A percentile compares a stretch with the other conserved stretches of the same genome.
Conservation (phyloP, 2,888 invertebrate species). For the Electrophaes corylata region DNA sequence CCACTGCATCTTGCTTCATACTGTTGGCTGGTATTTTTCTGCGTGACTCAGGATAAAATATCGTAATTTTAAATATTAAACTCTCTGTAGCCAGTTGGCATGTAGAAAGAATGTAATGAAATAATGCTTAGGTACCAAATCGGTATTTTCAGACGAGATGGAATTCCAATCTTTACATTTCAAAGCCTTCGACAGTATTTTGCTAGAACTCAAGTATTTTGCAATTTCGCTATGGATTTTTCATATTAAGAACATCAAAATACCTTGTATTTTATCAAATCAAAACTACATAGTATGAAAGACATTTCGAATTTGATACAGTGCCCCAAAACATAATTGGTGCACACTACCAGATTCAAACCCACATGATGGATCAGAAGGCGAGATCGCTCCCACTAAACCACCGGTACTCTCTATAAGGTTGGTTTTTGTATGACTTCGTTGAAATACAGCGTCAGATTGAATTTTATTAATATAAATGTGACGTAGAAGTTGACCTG, state of each 20-base stretch:
- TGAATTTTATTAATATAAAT: conserved; percentile 51
- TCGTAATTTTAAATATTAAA: conserved; percentile 42
- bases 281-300: too few species aligned
- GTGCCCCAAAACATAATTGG: too few species aligned
- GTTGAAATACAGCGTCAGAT: conserved; percentile 21
- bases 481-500: conserved; percentile 69
- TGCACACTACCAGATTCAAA: too few species aligned
- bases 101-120: conserved; percentile 50
- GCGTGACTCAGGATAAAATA: conserved; percentile 42
- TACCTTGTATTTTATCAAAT: too few species aligned
- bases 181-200: conserved; percentile 5
- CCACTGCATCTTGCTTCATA: conserved; percentile 53
- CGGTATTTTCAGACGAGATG: conserved; percentile 39
- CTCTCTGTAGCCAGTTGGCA: conserved; percentile 34
- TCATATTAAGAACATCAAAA: too few species aligned
- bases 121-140: conserved; percentile 33
- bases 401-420: too few species aligned
- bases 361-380: too few species aligned
- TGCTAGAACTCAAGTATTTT: too few species aligned
- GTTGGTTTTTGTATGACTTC: too few species aligned
- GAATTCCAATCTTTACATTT: conserved; percentile 36
- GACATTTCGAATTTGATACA: too few species aligned
- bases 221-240: too few species aligned
- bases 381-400: too few species aligned
- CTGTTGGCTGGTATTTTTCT: conserved; percentile 49